A percentile compares a stretch with the other conserved stretches of the same genome.
Conservation (phyloP, 2,113 vertebrate species). For the Syngnathus scovelli region DNA sequence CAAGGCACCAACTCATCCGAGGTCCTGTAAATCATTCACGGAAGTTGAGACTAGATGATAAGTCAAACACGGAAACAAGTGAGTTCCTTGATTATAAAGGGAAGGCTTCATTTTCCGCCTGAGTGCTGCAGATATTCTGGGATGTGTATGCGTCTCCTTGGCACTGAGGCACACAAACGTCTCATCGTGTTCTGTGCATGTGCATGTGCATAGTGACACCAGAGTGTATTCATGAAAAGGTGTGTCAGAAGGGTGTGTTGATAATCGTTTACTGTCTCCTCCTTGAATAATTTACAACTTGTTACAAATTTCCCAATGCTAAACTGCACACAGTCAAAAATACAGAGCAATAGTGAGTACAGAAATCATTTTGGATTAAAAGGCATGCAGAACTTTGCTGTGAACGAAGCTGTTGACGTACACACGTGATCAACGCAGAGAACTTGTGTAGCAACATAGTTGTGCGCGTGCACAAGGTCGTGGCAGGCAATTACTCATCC, state of each 20-base stretch:
- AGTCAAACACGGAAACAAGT: neutral
- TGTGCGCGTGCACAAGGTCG: neutral
- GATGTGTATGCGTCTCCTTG: neutral
- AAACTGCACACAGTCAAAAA: neutral
- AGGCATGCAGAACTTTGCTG: neutral
- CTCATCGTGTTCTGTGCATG: neutral
- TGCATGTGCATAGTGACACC: slow-evolving; percentile 1
- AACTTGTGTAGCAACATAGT: slow-evolving; percentile 16
- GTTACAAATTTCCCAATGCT: neutral
- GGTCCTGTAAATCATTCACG: slow-evolving; percentile 34
- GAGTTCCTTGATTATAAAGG: slow-evolving; percentile 15
- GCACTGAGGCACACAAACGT: neutral
- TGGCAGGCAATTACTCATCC: slow-evolving; percentile 26
- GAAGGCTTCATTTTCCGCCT: slow-evolving; percentile 20
- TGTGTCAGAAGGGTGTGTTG: slow-evolving; percentile 22
- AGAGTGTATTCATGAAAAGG: slow-evolving; percentile 12
- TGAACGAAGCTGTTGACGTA: neutral
- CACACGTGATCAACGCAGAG: neutral
- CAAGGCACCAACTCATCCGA: neutral
- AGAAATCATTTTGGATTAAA: neutral
- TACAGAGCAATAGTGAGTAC: neutral
- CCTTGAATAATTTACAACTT: neutral
- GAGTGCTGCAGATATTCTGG: slow-evolving; percentile 9
- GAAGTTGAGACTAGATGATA: slow-evolving; percentile 2
- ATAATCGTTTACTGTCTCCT: neutral